phyloP scores from a whole-genome alignment of 2,888 invertebrate genomes.

The Thecophora atra region DNA sequence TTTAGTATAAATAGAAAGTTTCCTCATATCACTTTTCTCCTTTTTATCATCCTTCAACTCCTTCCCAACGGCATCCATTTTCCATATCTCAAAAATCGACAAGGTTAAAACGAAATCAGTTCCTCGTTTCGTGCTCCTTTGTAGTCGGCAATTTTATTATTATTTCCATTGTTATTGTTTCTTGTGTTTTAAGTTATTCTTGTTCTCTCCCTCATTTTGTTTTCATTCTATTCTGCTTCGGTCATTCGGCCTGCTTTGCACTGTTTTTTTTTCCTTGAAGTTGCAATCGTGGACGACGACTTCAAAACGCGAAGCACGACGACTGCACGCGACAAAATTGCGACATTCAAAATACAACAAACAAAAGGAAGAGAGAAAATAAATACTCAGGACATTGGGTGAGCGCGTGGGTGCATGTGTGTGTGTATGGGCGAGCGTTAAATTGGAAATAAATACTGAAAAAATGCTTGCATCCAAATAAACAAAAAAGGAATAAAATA shows the following conservation, averaged over 20 bases:
- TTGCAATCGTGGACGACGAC: too few relatives aligned
- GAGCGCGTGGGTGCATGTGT: too few relatives aligned
- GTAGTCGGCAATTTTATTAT: not conserved
- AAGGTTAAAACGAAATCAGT: not conserved
- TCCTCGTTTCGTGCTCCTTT: too few relatives aligned
- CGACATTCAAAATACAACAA: not conserved
- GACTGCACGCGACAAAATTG: slow-evolving; percentile 12
- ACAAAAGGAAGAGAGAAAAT: not conserved
- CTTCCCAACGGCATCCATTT: not conserved
- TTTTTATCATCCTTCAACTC: not conserved
- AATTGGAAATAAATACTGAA: too few relatives aligned
- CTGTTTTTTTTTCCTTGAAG: too few relatives aligned
- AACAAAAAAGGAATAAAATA: slow-evolving; percentile 3
- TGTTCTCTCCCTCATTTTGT: not conserved
- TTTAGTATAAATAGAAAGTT: too few relatives aligned
- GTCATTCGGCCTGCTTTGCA: too few relatives aligned
- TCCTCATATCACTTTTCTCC: too few relatives aligned
- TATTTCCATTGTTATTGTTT: not conserved
- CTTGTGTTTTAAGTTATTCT: not conserved
- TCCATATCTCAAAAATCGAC: not conserved
- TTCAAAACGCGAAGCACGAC: too few relatives aligned
- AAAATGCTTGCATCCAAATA: too few relatives aligned
- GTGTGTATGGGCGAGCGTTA: too few relatives aligned
- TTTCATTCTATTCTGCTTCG: not conserved
- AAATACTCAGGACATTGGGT: not conserved